Base-by-base conservation (phyloP, 2,797 vertebrate species). In the Sphaeramia orbicularis region DNA sequence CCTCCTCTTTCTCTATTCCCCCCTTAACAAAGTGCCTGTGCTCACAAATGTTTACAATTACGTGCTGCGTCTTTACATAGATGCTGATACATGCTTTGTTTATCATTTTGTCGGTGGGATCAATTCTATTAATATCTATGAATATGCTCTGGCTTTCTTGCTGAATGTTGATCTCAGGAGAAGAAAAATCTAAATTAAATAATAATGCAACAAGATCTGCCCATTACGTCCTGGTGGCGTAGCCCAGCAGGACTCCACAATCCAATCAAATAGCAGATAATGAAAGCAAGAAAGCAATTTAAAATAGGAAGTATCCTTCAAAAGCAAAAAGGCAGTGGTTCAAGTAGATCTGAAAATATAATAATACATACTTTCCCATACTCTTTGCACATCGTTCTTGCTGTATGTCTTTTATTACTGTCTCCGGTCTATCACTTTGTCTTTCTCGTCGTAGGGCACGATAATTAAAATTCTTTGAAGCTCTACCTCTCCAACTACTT, bases 261-360 rank as follows among this genome's bases (percentile, higher is more conserved):
- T 89, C 88, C 87, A 90, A 90, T 92, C 92, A 89, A 81, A 85
- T 7, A 6, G 44, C 74, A 83, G 76, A 85, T 86, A 91, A 93
- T 90, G 84, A 90, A 86, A 62, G 52, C 67, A 58, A 24, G 80
- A 80, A 88, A 84, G 81, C 82, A 71, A 90, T 87, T 87, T 81
- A 74, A 83, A 86, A 76, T 62, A 61, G 70, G 51, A 51, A 81
- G 70, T 55, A 66, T 71, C 59, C 71, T 78, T 86, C 48, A 78
- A 63, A 70, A 66, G 61, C 59, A 65, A 74, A 81, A 85, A 71
- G 47, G 53, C 55, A 42, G 44, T 5, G 37, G 65, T 75, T 84
- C 70, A 75, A 79, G 55, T 74, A 77, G 73, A 84, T 85, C 74
- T 64, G 69, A 44, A 36, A 66, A 68, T 56, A 78, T 67, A 74